Percentiles rank a stretch among this genome's conserved stretches.
Conservation (phyloP, 2,797 vertebrate species). For the Falco rusticolus region DNA sequence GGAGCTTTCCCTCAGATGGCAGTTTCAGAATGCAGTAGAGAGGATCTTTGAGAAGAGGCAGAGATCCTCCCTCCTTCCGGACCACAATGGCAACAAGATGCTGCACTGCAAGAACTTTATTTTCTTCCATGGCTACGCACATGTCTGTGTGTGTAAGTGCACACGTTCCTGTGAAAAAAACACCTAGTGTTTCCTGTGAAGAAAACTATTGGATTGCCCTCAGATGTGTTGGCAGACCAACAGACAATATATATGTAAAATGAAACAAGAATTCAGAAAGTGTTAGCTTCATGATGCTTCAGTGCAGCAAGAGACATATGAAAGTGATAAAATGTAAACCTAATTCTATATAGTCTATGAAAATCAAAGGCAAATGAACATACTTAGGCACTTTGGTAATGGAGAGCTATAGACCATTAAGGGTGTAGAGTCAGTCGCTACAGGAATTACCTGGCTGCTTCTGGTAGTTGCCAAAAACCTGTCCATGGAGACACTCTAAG, state of each 20-base stretch:
- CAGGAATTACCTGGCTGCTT: neutral
- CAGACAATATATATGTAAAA: neutral
- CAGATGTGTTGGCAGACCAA: neutral
- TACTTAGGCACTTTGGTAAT: neutral
- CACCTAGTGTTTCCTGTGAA: neutral
- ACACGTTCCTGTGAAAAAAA: neutral
- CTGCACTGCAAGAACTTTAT: neutral
- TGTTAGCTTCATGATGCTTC: neutral
- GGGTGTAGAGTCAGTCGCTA: neutral
- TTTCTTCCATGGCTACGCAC: accelerated
- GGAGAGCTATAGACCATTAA: neutral
- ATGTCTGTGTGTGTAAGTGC: neutral
- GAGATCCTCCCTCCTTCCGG: neutral
- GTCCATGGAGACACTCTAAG: neutral
- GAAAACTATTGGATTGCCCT: neutral
- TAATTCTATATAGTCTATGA: neutral
- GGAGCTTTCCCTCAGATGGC: neutral
- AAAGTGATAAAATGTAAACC: neutral
- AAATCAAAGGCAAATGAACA: neutral
- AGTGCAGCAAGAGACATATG: neutral
- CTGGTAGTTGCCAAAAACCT: neutral
- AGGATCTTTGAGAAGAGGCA: neutral
- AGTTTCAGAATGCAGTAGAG: neutral
- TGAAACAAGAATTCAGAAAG: neutral
- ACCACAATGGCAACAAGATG: neutral